Evolutionary conservation across 2,888 invertebrate species (phyloP).

Genomic region (Omphaloscelis lunosa): DNA sequence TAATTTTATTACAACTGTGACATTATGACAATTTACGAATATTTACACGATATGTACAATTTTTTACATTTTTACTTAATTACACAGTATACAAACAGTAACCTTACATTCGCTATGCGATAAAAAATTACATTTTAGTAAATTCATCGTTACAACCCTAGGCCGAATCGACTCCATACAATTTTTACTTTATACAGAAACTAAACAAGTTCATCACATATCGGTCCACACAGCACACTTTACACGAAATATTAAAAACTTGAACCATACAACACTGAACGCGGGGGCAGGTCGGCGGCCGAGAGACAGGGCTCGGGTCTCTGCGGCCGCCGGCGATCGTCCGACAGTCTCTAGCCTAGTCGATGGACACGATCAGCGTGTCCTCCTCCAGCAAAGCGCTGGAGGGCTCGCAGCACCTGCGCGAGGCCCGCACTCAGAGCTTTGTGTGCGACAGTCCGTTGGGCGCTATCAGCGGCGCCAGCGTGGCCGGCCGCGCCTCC

Average conservation of each 20-base stretch:
- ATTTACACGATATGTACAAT: constrained; percentile 90
- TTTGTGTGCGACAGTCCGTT: constrained; percentile 84
- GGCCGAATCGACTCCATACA: constrained; percentile 76
- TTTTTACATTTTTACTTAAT: constrained; percentile 82
- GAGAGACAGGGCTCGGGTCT: constrained; percentile 82
- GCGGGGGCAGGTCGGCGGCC: constrained; percentile 46
- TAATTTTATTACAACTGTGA: constrained; percentile 86
- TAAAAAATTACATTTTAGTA: constrained; percentile 86
- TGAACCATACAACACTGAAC: constrained; percentile 58
- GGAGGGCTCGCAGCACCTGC: constrained; percentile 78
- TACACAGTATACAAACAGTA: constrained; percentile 83
- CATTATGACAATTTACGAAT: constrained; percentile 85
- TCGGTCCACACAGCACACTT: constrained; percentile 60
- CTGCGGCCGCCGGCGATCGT: constrained; percentile 62
- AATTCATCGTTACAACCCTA: constrained; percentile 88
- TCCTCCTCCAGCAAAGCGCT: constrained; percentile 80
- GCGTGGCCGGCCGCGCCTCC: constrained; percentile 79
- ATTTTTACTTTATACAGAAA: constrained; percentile 71
- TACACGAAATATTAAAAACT: constrained; percentile 50
- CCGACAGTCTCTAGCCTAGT: constrained; percentile 73
- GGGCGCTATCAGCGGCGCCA: constrained; percentile 82
- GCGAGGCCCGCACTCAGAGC: constrained; percentile 86
- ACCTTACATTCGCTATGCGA: constrained; percentile 84
- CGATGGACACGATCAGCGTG: constrained; percentile 83
- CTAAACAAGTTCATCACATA: constrained; percentile 62